phyloP scores from a whole-genome alignment of 1,140 invertebrate species.

The Xylocopa sonorina region DNA sequence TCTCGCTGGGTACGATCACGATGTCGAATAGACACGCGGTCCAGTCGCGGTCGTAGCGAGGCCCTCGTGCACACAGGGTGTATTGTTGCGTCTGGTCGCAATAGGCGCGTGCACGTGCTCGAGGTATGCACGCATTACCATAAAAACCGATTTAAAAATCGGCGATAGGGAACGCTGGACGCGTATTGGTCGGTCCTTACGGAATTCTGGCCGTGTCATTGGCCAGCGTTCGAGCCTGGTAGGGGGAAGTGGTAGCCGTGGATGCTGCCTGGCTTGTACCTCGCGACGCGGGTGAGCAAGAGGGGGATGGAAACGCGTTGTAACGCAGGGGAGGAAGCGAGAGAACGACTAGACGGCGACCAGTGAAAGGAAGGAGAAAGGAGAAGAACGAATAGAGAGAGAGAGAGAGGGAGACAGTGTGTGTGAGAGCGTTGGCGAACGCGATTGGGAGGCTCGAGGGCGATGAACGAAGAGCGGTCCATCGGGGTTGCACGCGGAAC shows the following conservation, averaged over 20 bases:
- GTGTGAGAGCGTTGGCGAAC: no score
- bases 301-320: not conserved
- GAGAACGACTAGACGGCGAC: not conserved
- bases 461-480: constrained; percentile 19
- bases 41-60: not conserved
- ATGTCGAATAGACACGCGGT: constrained; percentile 9
- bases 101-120: constrained; percentile 53
- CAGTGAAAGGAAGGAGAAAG: not conserved
- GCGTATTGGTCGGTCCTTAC: constrained; percentile 58
- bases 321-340: not conserved
- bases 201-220: constrained; percentile 50
- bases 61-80: not conserved
- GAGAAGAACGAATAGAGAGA: constrained; percentile 18
- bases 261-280: no score
- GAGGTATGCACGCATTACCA: constrained; percentile 66
- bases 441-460: constrained; percentile 17
- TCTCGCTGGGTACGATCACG: not conserved
- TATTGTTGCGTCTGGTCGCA: constrained; percentile 49
- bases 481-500: constrained; percentile 9
- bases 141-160: constrained; percentile 76
- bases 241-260: no score
- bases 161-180: constrained; percentile 28
- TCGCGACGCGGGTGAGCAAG: not conserved
- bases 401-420: no score
- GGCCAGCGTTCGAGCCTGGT: constrained; percentile 22